A percentile compares a stretch with the other conserved stretches of the same genome.
Evolutionary conservation across 1,140 invertebrate species (phyloP).

Genomic region (Papilio helenus): DNA sequence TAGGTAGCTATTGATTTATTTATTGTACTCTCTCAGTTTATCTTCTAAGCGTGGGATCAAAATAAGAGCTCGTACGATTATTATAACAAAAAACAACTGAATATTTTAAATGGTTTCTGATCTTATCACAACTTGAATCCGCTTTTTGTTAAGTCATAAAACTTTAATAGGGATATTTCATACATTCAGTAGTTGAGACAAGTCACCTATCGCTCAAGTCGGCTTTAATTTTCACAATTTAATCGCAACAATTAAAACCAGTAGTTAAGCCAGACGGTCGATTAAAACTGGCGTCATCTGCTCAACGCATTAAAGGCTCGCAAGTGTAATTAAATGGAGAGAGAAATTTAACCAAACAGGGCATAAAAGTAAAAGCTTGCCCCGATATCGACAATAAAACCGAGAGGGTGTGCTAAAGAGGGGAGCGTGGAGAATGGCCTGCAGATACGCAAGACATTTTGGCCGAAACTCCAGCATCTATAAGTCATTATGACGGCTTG

Average conservation of each 20-base stretch:
- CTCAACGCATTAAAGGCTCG: conserved; percentile 41
- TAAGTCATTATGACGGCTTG: conserved; percentile 69
- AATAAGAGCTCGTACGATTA: too few relatives aligned
- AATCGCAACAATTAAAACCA: conserved; percentile 32
- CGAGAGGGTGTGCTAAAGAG: conserved; percentile 50
- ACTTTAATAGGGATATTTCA: too few relatives aligned
- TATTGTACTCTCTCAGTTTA: background rate
- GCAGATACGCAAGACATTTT: conserved; percentile 57
- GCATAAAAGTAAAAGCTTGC: conserved; percentile 70
- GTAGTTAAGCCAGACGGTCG: conserved; percentile 18
- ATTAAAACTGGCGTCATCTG: conserved; percentile 35
- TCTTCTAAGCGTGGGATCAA: too few relatives aligned
- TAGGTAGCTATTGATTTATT: background rate
- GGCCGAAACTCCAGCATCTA: conserved; percentile 51
- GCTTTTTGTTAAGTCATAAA: too few relatives aligned
- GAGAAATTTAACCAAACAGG: conserved; percentile 68
- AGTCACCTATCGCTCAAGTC: background rate
- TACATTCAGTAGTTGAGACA: too few relatives aligned
- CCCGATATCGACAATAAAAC: conserved; percentile 50
- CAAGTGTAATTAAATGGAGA: conserved; percentile 43
- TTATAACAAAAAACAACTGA: too few relatives aligned
- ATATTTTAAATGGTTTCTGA: too few relatives aligned
- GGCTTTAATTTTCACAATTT: conserved; percentile 15
- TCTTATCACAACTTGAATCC: too few relatives aligned
- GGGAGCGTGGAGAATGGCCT: conserved; percentile 43